Evolutionary conservation across 2,797 vertebrate genomes (phyloP), one percentile per base, ranked within the genome.

Genomic region (Psittacula derbiana): DNA sequence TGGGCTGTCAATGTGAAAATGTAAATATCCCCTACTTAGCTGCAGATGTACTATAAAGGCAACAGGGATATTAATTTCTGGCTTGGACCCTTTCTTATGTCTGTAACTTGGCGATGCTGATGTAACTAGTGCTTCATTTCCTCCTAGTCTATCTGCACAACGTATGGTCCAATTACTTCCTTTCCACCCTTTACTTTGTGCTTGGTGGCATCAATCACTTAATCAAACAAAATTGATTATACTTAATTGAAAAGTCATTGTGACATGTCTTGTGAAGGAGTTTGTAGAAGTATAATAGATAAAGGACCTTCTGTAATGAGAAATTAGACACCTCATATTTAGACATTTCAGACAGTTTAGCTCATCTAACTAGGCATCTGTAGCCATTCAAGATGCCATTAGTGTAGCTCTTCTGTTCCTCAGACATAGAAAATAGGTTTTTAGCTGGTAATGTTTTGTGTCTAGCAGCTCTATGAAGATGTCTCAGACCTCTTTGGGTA

Each of bases 161-260:
- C 31, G 53, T 73, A 76, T 19, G 36, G 57, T 81, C n/a, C 46
- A 12, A n/a, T 82, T 86, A 72, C 18, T 80, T 80, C 25, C 47
- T 46, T 79, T 49, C 36, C 36, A 81, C 24, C 19, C 17, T 73
- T 95, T 93, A 47, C 40, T 76, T 85, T 72, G 44, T 79, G 36
- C 33, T 69, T 86, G 33, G 62, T 91, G 20, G 8, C 33, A 85
- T 79, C 71, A 74, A 70, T 94, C 70, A 86, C 33, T 31, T 82
- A 71, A 86, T 64, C 19, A 47, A 36, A 40, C 25, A 67, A 57
- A 80, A 85, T 16, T 55, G 24, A 81, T 73, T 66, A 31, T 36
- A 46, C 25, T 94, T 86, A 92, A 91, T 36, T 82, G 64, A 79
- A 89, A 94, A 87, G 80, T 76, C 55, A 79, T 87, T 84, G 40